These are phyloP conservation scores for Hiodon alosoides DNA, from an alignment of 2,113 vertebrate genomes.

Conservation along the genomic window DNA sequence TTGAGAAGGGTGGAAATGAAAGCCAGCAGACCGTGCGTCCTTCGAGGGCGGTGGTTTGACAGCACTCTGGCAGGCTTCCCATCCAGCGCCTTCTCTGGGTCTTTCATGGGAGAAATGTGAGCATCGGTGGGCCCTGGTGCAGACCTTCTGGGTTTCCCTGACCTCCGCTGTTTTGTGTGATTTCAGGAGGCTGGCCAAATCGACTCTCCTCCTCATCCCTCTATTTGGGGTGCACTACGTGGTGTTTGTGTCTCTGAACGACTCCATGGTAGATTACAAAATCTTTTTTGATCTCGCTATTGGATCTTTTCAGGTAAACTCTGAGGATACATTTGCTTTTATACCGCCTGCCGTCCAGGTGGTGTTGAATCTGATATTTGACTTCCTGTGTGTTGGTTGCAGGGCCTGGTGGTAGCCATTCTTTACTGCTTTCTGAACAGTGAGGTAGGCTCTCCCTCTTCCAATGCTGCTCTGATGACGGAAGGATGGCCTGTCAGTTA, in stretches of 20 bases:
- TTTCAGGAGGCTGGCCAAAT: constrained; percentile 81
- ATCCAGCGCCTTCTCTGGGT: not conserved
- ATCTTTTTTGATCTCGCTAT: constrained; percentile 82
- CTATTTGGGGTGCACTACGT: constrained; percentile 86
- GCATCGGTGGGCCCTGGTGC: not conserved
- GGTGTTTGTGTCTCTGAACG: constrained; percentile 67
- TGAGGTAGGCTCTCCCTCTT: constrained; percentile 65
- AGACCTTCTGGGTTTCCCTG: not conserved
- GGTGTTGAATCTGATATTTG: not conserved
- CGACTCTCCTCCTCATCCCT: constrained; percentile 82
- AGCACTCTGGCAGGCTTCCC: no score
- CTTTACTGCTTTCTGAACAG: constrained; percentile 86
- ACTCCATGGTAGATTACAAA: constrained; percentile 68
- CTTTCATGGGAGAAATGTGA: not conserved
- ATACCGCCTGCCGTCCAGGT: not conserved
- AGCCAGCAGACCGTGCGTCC: no score
- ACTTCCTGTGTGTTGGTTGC: constrained; percentile 26
- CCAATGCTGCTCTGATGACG: not conserved
- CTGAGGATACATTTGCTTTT: not conserved
- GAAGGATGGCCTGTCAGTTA: not conserved
- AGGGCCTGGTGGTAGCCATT: constrained; percentile 81
- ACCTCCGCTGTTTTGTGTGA: not conserved
- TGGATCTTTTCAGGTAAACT: constrained; percentile 83
- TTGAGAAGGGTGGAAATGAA: no score
- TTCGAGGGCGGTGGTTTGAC: no score